Evolutionary conservation across 92 coral and sea anemone genomes (phyloP).

Genomic region (Epizoanthus ramosus): DNA sequence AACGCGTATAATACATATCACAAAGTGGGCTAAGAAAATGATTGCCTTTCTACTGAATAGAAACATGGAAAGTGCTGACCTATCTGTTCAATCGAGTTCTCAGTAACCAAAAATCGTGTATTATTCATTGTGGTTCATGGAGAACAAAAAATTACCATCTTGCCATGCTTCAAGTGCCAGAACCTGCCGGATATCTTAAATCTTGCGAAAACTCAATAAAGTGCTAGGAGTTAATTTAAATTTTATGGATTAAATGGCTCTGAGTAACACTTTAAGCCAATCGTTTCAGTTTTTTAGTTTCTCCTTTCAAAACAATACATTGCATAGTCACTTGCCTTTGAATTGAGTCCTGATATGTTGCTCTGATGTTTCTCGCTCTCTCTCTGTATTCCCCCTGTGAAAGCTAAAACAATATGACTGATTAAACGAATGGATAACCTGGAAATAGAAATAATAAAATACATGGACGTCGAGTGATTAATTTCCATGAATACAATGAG

Average conservation of each 20-base stretch:
- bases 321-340: neutral
- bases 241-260: neutral
- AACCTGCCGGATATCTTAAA: neutral
- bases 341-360: neutral
- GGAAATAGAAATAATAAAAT: neutral
- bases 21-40: neutral
- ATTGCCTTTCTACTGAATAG: neutral
- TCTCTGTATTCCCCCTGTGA: neutral
- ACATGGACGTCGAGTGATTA: constrained; percentile 11
- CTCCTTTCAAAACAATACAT: neutral
- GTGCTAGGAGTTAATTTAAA: constrained; percentile 16
- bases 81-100: neutral
- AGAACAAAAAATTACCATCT: too few relatives aligned
- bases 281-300: neutral
- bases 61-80: neutral
- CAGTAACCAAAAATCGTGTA: neutral
- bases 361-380: neutral
- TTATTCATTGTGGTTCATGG: neutral
- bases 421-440: neutral
- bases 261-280: neutral
- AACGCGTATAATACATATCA: neutral
- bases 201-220: constrained; percentile 9
- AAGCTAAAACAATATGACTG: neutral
- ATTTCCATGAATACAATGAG: constrained; percentile 29
- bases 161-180: neutral